Evolutionary conservation across 1,140 invertebrate species (phyloP), one percentile per base, ranked within the genome.

Genomic region (Nautilus pompilius): DNA sequence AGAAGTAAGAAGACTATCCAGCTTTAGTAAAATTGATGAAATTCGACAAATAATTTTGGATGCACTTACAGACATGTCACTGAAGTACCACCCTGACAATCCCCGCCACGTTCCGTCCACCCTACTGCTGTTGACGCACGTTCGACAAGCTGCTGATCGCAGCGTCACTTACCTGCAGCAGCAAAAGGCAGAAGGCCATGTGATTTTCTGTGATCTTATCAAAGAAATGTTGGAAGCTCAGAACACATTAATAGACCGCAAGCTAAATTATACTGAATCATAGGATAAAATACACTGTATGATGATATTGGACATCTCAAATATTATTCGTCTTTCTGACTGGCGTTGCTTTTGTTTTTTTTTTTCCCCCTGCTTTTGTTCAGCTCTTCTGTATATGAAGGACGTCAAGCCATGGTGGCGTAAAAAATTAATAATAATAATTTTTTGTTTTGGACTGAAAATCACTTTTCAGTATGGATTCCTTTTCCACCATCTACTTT

Each of bases 181-280:
- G 45, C 67, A 77, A 17, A 79, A 79, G 59, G 60, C 58, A 22
- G 77, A 79, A 63, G 77, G 74, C 28, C 65, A 58, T 41, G 75
- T 79, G 51, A 69, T 65, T 26, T 78, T 79, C 66, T 78, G 76
- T 71, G 77, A 78, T 63, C 60, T 79, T 22, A 36, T 79, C 15
- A 75, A 69, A 5, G 77, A 79, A 60, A 79, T 79, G 77, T 58
- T 79, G 28, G 77, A 79, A 61, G 75, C 77, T 34, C 76, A 79
- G 60, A 74, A 73, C 56, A 63, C 60, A 58, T 17, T 53, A 51
- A 29, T 46, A 32, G 33, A 61, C n/a, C n/a, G n/a, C n/a, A n/a
- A n/a, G n/a, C n/a, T n/a, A n/a, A n/a, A n/a, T n/a, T n/a, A n/a
- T n/a, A n/a, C n/a, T n/a, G n/a, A n/a, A n/a, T n/a, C n/a, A n/a